Percentiles rank a stretch among this genome's conserved stretches.
Evolutionary conservation across 2,888 invertebrate species (phyloP).

Genomic region (Himalopsyche japonica): DNA sequence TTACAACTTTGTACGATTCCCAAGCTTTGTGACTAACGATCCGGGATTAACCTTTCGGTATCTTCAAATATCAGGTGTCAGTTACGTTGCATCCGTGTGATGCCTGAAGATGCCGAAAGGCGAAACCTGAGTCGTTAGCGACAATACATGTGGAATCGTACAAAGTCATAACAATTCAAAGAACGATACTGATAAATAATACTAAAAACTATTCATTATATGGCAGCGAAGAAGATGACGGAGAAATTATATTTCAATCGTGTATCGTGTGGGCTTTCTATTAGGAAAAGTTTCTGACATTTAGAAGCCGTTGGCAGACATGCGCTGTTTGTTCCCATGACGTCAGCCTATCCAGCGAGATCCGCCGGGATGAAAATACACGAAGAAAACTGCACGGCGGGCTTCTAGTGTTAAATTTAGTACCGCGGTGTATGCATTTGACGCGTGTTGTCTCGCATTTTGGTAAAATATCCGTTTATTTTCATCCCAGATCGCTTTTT

Average conservation of each 20-base stretch:
- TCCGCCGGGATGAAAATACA: neutral
- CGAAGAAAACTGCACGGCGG: conserved; percentile 1
- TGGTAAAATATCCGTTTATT: neutral
- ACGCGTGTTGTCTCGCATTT: conserved; percentile 1
- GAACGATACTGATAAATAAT: no score
- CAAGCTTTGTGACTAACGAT: no score
- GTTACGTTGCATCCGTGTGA: no score
- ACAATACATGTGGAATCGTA: no score
- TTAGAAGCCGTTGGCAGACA: neutral
- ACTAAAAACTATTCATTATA: no score
- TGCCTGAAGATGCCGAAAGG: neutral
- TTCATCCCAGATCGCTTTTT: neutral
- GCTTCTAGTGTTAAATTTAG: neutral
- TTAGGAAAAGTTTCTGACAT: neutral
- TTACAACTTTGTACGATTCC: no score
- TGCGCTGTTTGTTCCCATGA: neutral
- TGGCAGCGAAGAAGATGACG: no score
- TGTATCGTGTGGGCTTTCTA: neutral
- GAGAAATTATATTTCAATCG: no score
- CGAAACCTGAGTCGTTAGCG: neutral
- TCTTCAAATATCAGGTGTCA: no score
- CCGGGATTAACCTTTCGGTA: no score
- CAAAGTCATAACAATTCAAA: no score
- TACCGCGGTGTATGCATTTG: conserved; percentile 1
- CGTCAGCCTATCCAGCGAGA: neutral